Conservation (phyloP, 2,888 invertebrate species). For the Troides oblongomaculatus region DNA sequence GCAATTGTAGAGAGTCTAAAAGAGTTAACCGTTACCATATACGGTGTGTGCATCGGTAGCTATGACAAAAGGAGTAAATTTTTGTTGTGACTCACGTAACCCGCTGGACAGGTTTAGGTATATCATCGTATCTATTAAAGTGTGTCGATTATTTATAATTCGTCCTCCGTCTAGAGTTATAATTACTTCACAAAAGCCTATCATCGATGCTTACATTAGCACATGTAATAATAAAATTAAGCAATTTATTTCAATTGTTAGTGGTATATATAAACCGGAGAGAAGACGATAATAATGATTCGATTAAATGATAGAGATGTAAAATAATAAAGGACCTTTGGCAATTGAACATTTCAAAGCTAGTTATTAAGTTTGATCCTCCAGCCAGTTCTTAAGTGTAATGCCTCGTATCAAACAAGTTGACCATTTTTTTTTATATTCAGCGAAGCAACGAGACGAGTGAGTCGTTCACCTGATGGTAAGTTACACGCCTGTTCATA, state of each 20-base stretch:
- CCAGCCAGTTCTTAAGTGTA: constrained; percentile 47
- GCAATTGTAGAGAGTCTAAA: background rate
- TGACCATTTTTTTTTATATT: constrained; percentile 36
- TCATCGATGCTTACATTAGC: constrained; percentile 24
- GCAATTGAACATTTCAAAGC: constrained; percentile 59
- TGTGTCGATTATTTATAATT: constrained; percentile 24
- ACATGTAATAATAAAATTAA: constrained; percentile 32
- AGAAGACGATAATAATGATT: constrained; percentile 36
- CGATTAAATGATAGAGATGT: constrained; percentile 36
- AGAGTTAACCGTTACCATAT: background rate
- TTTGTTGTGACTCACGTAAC: constrained; percentile 19
- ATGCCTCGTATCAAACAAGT: constrained; percentile 66
- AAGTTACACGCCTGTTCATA: no score
- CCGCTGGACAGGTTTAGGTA: constrained; percentile 13
- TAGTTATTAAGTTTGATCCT: constrained; percentile 49
- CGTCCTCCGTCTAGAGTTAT: constrained; percentile 11
- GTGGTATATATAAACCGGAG: no score
- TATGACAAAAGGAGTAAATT: constrained; percentile 17
- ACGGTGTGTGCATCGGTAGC: constrained; percentile 6
- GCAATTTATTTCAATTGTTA: constrained; percentile 29
- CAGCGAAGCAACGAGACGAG: background rate
- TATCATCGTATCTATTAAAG: constrained; percentile 18
- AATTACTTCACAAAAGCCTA: constrained; percentile 19
- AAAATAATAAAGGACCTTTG: constrained; percentile 57
- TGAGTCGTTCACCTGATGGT: background rate